phyloP scores from a whole-genome alignment of 2,113 vertebrate species.

The Axis porcinus region DNA sequence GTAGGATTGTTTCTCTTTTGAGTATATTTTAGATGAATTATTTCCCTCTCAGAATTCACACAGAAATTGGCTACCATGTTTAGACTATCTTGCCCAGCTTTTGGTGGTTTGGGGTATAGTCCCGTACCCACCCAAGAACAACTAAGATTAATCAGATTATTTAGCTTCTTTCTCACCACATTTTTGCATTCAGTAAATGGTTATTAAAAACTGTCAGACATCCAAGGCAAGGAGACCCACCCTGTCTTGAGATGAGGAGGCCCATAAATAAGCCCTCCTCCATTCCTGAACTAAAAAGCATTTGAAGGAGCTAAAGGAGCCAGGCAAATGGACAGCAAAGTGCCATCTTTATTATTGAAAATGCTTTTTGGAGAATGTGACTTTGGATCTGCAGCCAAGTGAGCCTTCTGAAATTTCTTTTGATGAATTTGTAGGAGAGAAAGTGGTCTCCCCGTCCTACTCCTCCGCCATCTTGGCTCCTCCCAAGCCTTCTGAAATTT shows the following conservation, averaged over 20 bases:
- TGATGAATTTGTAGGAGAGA: no score
- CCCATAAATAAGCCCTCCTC: neutral
- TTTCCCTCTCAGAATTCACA: neutral
- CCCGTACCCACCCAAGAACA: neutral
- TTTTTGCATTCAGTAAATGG: neutral
- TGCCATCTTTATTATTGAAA: neutral
- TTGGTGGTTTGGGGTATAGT: neutral
- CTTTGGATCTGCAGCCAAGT: neutral
- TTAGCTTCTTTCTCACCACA: neutral
- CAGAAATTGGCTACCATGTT: neutral
- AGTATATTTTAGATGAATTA: neutral
- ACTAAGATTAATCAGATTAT: neutral
- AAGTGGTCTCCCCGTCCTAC: no score
- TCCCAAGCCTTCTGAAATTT: slow-evolving; percentile 15
- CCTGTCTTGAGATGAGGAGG: neutral
- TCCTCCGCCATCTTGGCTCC: no score
- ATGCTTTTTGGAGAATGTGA: neutral
- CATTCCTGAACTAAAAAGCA: neutral
- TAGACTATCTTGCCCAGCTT: neutral
- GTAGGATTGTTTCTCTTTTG: neutral
- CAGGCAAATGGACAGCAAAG: neutral
- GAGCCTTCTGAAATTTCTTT: slow-evolving; percentile 3
- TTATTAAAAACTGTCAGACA: neutral
- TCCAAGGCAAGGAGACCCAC: neutral
- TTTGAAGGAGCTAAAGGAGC: neutral